Base-by-base conservation (phyloP, 2,113 vertebrate species). In the Motacilla tschutschensis region DNA sequence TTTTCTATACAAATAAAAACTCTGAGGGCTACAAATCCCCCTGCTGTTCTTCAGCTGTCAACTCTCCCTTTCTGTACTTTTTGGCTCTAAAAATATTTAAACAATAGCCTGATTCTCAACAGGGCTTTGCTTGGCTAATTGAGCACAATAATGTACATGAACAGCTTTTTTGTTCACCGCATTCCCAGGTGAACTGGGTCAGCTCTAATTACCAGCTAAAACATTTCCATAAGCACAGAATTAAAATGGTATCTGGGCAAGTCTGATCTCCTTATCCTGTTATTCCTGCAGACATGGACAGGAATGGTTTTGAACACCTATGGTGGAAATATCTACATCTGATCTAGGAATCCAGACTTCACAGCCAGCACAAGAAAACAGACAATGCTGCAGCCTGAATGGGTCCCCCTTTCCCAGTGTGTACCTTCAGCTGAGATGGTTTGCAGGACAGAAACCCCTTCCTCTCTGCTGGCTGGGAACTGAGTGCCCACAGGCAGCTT, bases 401-500 rank as follows among this genome's bases (percentile, higher is more conserved):
- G 7, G 4, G 6, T 0, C 2, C 0, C 26, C 3, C 13, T 50
- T 40, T 40, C 31, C 18, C n/a, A 72, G 5, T 2, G 10, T 17
- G 40, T 28, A n/a, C 9, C 59, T 59, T 12, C 41, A 76, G 36
- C 24, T 47, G 38, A 35, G 38, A 10, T 24, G 28, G 20, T 41
- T 17, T 48, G 22, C 6, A 17, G 6, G 19, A 44, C 28, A 74
- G 29, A 33, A 88, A 48, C 12, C 13, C 11, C 19, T 18, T 0
- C 9, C 35, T 25, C 62, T 58, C 35, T 67, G 12, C 46, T 67
- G 50, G 10, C 11, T 11, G 1, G 17, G 14, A 40, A 2, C 26
- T 1, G 1, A 50, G 57, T 6, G 57, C 20, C 3, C 3, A n/a
- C 0, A 2, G 33, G 2, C 59, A 65, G 46, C 17, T 58, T n/a